A percentile compares a stretch with the other conserved stretches of the same genome.
phyloP scores from a whole-genome alignment of 2,113 vertebrate genomes.

The Nipponia nippon region DNA sequence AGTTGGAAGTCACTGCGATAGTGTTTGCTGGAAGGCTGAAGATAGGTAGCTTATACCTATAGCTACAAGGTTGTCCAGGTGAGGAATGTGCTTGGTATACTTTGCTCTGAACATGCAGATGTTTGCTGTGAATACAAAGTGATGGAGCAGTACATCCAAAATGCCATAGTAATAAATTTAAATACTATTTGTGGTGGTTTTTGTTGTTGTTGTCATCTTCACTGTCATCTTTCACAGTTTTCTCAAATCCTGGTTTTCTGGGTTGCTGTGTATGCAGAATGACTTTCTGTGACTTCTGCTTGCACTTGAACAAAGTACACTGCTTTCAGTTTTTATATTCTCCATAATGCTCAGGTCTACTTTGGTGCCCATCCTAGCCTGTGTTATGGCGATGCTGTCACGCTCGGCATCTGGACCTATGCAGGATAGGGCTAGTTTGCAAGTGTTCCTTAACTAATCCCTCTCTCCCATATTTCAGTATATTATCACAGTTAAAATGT shows the following conservation, averaged over 20 bases:
- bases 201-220: neutral
- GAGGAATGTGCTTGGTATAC: neutral
- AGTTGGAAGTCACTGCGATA: neutral
- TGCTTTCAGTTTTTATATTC: neutral
- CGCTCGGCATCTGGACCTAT: accelerated
- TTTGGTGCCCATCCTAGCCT: neutral
- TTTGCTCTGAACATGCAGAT: neutral
- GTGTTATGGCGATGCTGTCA: neutral
- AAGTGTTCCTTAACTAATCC: neutral
- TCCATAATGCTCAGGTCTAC: neutral
- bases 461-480: neutral
- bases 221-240: neutral
- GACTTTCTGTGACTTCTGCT: neutral
- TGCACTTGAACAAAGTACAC: neutral
- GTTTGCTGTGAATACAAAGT: neutral
- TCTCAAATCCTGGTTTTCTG: neutral
- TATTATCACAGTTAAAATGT: neutral
- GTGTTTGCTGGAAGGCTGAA: neutral
- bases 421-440: neutral
- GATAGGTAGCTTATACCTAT: neutral
- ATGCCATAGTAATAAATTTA: neutral
- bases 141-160: neutral
- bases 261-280: neutral
- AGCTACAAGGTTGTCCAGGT: neutral
- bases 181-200: neutral